Conservation (phyloP, 2,113 vertebrate genomes). For the Aphelocoma coerulescens region DNA sequence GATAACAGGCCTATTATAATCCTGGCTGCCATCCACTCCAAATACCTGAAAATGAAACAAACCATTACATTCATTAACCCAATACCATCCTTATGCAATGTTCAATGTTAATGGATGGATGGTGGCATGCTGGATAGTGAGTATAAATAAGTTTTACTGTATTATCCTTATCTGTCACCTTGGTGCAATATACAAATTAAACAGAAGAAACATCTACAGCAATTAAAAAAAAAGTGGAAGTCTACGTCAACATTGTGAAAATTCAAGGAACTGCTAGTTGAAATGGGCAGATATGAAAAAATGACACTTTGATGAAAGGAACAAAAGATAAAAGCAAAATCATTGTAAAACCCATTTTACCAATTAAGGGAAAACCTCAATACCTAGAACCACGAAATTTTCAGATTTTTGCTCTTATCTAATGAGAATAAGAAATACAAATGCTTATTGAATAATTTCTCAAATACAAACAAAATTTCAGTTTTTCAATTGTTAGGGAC, state of each 20-base stretch:
- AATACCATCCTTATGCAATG: slow-evolving; percentile 42
- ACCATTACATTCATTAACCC: slow-evolving; percentile 69
- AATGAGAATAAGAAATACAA: not conserved
- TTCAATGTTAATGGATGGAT: slow-evolving; percentile 57
- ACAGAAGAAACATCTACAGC: not conserved
- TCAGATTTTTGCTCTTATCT: not conserved
- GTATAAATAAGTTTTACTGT: not conserved
- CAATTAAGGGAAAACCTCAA: not conserved
- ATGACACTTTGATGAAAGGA: slow-evolving; percentile 14
- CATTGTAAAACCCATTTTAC: not conserved
- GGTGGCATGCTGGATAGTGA: slow-evolving; percentile 42
- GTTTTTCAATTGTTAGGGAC: not conserved
- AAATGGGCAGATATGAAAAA: slow-evolving; percentile 43
- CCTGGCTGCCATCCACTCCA: slow-evolving; percentile 89
- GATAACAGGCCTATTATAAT: slow-evolving; percentile 81
- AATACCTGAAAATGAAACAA: slow-evolving; percentile 86
- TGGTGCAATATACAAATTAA: not conserved
- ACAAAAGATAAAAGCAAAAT: not conserved
- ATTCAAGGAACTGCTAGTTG: not conserved
- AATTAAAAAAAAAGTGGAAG: not conserved
- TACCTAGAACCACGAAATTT: not conserved
- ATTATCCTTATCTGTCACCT: not conserved
- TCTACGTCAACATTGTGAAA: not conserved
- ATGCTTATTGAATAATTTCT: not conserved
- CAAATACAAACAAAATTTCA: not conserved